Percentiles rank a stretch among this genome's conserved stretches.
phyloP scores from a whole-genome alignment of 2,797 vertebrate species.

The Crypturellus tataupa region DNA sequence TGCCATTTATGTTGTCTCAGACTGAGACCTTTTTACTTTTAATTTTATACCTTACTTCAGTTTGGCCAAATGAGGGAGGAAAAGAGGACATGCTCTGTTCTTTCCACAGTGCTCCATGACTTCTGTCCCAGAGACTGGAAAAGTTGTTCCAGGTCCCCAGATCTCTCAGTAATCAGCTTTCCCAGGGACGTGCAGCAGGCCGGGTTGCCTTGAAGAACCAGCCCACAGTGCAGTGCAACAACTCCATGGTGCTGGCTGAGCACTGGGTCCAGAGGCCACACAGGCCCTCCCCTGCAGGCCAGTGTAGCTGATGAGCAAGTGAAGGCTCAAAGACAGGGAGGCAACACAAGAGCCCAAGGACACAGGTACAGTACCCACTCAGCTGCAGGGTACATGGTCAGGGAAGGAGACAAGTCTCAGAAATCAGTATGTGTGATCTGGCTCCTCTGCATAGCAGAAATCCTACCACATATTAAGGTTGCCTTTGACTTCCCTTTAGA shows the following conservation, averaged over 20 bases:
- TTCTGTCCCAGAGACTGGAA: not conserved
- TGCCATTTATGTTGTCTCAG: not conserved
- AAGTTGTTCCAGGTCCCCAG: not conserved
- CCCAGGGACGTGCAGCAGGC: not conserved
- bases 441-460: not conserved
- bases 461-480: not conserved
- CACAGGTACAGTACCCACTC: not conserved
- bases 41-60: not conserved
- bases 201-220: not conserved
- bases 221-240: not conserved
- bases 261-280: not conserved
- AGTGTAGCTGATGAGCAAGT: not conserved
- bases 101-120: not conserved
- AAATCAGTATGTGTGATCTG: not conserved
- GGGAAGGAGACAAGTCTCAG: not conserved
- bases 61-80: not conserved
- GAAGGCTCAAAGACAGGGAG: not conserved
- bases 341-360: not conserved
- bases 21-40: not conserved
- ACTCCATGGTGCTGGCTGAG: not conserved
- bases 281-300: not conserved
- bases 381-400: accelerated
- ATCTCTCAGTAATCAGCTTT: accelerated
- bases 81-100: not conserved
- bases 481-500: not conserved